Conservation (phyloP, 2,113 vertebrate species). For the Sapayoa aenigma region DNA sequence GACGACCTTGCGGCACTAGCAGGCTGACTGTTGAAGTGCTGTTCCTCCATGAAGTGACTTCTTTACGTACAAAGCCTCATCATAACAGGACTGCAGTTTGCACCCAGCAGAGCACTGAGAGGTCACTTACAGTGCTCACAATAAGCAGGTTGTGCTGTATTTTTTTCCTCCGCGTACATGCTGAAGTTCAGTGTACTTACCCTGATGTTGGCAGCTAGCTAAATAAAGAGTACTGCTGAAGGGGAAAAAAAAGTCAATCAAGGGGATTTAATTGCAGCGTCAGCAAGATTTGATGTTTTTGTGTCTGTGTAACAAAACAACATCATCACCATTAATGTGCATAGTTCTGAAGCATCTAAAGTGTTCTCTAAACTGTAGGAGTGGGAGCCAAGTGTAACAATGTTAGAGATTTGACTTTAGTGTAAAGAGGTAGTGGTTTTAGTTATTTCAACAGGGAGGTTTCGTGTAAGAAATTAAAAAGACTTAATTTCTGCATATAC, state of each 20-base stretch:
- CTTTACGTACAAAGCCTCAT: background rate
- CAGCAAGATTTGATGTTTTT: background rate
- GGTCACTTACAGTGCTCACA: background rate
- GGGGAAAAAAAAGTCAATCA: background rate
- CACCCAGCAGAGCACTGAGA: background rate
- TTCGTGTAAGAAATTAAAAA: background rate
- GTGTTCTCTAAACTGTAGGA: background rate
- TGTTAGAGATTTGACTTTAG: background rate
- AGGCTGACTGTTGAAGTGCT: background rate
- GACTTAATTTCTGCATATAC: background rate
- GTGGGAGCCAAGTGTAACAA: background rate
- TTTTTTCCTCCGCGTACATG: background rate
- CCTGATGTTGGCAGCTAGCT: background rate
- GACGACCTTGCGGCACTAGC: background rate
- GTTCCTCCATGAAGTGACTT: background rate
- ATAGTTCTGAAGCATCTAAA: background rate
- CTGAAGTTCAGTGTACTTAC: background rate
- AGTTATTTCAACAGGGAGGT: background rate
- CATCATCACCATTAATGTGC: background rate
- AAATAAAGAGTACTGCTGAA: conserved; percentile 13
- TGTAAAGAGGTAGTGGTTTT: background rate
- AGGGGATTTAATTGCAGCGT: background rate
- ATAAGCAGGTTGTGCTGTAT: background rate
- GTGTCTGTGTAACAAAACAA: background rate
- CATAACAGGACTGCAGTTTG: background rate